Evolutionary conservation across 2,888 invertebrate species (phyloP).

Genomic region (Anagyrus pseudococci): DNA sequence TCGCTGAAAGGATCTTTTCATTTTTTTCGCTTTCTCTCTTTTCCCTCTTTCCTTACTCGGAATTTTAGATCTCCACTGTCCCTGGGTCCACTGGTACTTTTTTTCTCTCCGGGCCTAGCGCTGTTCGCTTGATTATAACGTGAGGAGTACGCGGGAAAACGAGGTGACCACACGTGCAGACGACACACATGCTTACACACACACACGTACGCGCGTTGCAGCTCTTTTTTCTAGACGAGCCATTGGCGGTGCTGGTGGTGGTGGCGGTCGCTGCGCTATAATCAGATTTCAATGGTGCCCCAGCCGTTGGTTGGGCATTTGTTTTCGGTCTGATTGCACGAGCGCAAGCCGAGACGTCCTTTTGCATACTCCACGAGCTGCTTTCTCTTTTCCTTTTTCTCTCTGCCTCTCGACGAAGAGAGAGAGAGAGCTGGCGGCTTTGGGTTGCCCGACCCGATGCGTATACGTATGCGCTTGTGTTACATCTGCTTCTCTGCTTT

Average conservation of each 20-base stretch:
- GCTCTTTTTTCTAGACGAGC: constrained; percentile 1
- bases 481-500: no score
- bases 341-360: no score
- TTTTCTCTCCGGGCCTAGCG: constrained; percentile 9
- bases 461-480: not conserved
- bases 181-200: no score
- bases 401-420: not conserved
- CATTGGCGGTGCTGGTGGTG: constrained; percentile 5
- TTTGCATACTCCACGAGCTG: no score
- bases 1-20: constrained; percentile 32
- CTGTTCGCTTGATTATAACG: constrained; percentile 31
- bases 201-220: not conserved
- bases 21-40: constrained; percentile 13
- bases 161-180: no score
- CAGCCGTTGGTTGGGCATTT: not conserved
- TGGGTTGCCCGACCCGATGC: not conserved
- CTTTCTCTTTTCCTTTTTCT: not conserved
- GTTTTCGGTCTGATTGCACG: constrained; percentile 19
- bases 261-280: no score
- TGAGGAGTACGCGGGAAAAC: no score
- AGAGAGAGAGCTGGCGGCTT: not conserved
- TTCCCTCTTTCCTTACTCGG: not conserved
- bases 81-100: not conserved
- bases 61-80: not conserved
- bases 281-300: constrained; percentile 21